phyloP scores from a whole-genome alignment of 2,888 invertebrate genomes.

The Timema podura region DNA sequence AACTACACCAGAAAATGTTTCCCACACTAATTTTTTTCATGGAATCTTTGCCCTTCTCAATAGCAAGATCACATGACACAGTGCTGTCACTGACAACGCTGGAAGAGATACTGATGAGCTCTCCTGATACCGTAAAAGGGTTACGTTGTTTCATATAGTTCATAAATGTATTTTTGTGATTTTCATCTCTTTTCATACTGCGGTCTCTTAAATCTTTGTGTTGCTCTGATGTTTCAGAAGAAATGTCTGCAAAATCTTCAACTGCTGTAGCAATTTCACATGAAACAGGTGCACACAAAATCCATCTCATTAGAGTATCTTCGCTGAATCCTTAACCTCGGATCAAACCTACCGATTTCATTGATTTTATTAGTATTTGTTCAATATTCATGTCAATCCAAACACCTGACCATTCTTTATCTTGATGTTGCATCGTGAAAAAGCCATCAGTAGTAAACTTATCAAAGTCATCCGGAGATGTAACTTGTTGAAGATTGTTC shows the following conservation, averaged over 20 bases:
- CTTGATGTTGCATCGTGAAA: background rate
- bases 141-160: slow-evolving; percentile 12
- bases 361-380: slow-evolving; percentile 11
- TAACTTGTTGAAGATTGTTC: background rate
- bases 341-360: slow-evolving; percentile 1
- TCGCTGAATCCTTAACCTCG: slow-evolving; percentile 8
- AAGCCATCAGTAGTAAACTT: background rate
- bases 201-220: background rate
- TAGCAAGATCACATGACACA: slow-evolving; percentile 11
- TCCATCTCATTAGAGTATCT: slow-evolving; percentile 13
- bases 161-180: slow-evolving; percentile 2
- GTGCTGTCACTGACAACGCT: background rate
- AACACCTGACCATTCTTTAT: slow-evolving; percentile 1
- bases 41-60: slow-evolving; percentile 1
- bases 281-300: slow-evolving; percentile 6
- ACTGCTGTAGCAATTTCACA: slow-evolving; percentile 10
- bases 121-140: slow-evolving; percentile 2
- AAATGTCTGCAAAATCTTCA: slow-evolving; percentile 9
- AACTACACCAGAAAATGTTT: background rate
- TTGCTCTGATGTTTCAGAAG: slow-evolving; percentile 13
- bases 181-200: slow-evolving; percentile 9
- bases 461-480: background rate
- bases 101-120: slow-evolving; percentile 9
- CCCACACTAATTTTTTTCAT: background rate
- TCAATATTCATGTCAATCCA: slow-evolving; percentile 11